Evolutionary conservation across 2,797 vertebrate species (phyloP).

Genomic region (Enteromius viviparus): DNA sequence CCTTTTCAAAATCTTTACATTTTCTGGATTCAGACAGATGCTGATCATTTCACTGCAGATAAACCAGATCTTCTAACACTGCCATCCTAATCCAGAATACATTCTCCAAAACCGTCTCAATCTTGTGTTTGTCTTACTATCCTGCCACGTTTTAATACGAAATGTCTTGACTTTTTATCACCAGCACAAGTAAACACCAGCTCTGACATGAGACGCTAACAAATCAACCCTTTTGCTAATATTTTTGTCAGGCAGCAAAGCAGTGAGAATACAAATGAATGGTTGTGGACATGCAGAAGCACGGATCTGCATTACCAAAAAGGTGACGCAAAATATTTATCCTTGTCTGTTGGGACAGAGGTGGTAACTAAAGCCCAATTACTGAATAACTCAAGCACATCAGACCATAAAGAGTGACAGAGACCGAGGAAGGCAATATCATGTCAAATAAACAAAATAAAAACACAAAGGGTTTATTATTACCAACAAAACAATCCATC

Average conservation of each 20-base stretch:
- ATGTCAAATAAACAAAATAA: neutral
- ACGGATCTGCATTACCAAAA: slow-evolving; percentile 32
- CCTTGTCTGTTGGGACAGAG: neutral
- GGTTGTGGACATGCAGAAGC: slow-evolving; percentile 31
- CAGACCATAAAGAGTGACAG: neutral
- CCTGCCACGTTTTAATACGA: neutral
- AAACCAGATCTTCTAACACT: neutral
- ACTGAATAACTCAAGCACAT: slow-evolving; percentile 15
- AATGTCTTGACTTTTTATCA: slow-evolving; percentile 13
- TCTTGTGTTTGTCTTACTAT: neutral
- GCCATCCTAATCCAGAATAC: neutral
- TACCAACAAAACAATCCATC: neutral
- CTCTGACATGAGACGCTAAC: neutral
- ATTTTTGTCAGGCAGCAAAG: slow-evolving; percentile 12
- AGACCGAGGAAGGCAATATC: neutral
- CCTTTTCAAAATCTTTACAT: neutral
- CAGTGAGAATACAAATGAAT: slow-evolving; percentile 35
- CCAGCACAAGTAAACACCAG: slow-evolving; percentile 23
- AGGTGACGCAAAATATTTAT: slow-evolving; percentile 43
- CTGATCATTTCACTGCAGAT: slow-evolving; percentile 2
- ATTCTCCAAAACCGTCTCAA: neutral
- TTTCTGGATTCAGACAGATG: neutral
- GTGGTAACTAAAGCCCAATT: neutral
- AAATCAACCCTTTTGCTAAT: slow-evolving; percentile 23
- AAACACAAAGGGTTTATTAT: neutral